phyloP scores from a whole-genome alignment of 1,140 invertebrate species.

The Oreohelix idahoensis region DNA sequence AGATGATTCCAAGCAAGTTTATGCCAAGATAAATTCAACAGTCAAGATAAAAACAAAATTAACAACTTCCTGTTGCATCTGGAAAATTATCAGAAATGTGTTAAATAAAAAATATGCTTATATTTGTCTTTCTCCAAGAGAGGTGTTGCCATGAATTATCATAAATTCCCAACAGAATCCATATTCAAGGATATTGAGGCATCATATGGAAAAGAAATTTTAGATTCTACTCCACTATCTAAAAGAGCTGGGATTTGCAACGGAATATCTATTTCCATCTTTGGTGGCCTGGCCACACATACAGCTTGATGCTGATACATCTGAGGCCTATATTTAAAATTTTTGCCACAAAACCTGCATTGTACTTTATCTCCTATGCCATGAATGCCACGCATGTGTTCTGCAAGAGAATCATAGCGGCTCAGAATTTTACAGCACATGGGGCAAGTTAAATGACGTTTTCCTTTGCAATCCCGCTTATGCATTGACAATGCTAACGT shows the following conservation, averaged over 20 bases:
- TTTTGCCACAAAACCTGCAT: constrained; percentile 42
- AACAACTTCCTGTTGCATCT: too few species aligned
- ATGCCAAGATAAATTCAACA: too few species aligned
- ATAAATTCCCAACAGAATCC: not conserved
- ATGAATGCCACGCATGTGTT: constrained; percentile 46
- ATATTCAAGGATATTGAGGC: not conserved
- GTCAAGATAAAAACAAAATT: too few species aligned
- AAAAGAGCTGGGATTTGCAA: not conserved
- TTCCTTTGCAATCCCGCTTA: constrained; percentile 32
- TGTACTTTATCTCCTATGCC: constrained; percentile 45
- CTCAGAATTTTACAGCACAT: constrained; percentile 36
- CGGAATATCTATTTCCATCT: constrained; percentile 10
- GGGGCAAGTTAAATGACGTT: constrained; percentile 31
- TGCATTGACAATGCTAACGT: constrained; percentile 16
- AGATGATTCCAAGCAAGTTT: too few species aligned
- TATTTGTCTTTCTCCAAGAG: too few species aligned
- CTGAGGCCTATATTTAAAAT: constrained; percentile 45
- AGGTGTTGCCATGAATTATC: too few species aligned
- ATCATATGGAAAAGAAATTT: constrained; percentile 27
- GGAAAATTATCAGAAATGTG: too few species aligned
- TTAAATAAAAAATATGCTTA: too few species aligned
- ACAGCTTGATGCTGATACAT: constrained; percentile 42
- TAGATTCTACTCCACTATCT: not conserved
- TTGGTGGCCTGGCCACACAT: constrained; percentile 1
- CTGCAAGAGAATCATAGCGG: constrained; percentile 32